Evolutionary conservation across 2,888 invertebrate species (phyloP).

Genomic region (Lordiphosa andalusiaca): DNA sequence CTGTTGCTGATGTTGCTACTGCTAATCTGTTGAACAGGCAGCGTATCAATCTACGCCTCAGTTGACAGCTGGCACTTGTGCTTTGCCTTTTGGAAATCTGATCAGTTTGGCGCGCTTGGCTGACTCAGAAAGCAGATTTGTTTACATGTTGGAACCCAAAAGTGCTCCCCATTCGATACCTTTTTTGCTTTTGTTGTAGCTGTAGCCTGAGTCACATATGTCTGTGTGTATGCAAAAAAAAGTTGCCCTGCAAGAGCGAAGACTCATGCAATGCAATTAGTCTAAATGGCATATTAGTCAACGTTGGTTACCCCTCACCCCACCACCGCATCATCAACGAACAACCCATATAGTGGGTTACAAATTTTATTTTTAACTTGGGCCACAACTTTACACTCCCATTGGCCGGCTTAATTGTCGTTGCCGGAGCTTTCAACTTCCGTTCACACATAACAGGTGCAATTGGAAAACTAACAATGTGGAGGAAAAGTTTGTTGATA

Average conservation of each 20-base stretch:
- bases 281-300: constrained; percentile 60
- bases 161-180: constrained; percentile 4
- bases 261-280: constrained; percentile 48
- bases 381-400: constrained; percentile 12
- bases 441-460: constrained; percentile 45
- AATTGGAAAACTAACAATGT: constrained; percentile 33
- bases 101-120: constrained; percentile 47
- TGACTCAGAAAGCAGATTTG: constrained; percentile 53
- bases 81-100: constrained; percentile 47
- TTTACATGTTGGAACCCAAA: constrained; percentile 29
- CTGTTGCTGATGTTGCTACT: constrained; percentile 30
- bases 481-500: neutral
- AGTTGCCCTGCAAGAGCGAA: constrained; percentile 8
- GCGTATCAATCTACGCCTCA: constrained; percentile 49
- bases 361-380: constrained; percentile 3
- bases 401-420: constrained; percentile 44
- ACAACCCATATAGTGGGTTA: neutral
- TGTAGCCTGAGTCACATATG: constrained; percentile 38
- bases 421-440: constrained; percentile 53
- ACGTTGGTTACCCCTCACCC: constrained; percentile 19
- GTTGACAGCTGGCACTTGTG: constrained; percentile 49
- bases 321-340: too few relatives aligned
- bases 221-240: constrained; percentile 14
- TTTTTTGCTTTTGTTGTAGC: constrained; percentile 3
- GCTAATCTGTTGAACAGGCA: constrained; percentile 26